Percentiles rank a stretch among this genome's conserved stretches.
Evolutionary conservation across 2,888 invertebrate genomes (phyloP).

Genomic region (Athalia cordata): DNA sequence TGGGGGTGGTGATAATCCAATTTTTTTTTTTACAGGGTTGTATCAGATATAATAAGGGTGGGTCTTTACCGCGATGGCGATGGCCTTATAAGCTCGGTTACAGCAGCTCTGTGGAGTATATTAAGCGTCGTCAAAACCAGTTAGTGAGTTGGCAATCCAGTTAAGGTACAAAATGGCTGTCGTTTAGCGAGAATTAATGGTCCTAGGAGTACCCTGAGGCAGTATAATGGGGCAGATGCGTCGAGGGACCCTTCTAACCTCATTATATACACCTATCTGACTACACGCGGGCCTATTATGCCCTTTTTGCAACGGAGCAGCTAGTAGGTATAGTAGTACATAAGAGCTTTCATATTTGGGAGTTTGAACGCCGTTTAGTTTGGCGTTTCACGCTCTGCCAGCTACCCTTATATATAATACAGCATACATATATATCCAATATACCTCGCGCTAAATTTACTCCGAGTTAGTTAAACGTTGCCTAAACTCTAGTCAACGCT

Average conservation of each 20-base stretch:
- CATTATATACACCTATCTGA: slow-evolving; percentile 71
- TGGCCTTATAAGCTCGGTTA: slow-evolving; percentile 30
- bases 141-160: slow-evolving; percentile 74
- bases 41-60: slow-evolving; percentile 11
- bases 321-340: neutral
- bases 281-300: slow-evolving; percentile 67
- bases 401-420: slow-evolving; percentile 60
- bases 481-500: slow-evolving; percentile 54
- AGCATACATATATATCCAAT: too few species aligned
- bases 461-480: slow-evolving; percentile 56
- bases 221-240: slow-evolving; percentile 73
- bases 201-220: slow-evolving; percentile 68
- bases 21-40: neutral
- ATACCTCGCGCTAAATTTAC: slow-evolving; percentile 35
- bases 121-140: slow-evolving; percentile 69
- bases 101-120: slow-evolving; percentile 30
- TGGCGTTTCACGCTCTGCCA: slow-evolving; percentile 72
- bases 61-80: slow-evolving; percentile 29
- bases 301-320: slow-evolving; percentile 63
- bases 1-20: too few species aligned
- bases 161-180: slow-evolving; percentile 74
- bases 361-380: slow-evolving; percentile 70
- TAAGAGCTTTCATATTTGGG: slow-evolving; percentile 58
- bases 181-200: slow-evolving; percentile 74
- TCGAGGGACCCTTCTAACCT: slow-evolving; percentile 61